Evolutionary conservation across 2,888 invertebrate species (phyloP).

Genomic region (Serrognathus titanus): DNA sequence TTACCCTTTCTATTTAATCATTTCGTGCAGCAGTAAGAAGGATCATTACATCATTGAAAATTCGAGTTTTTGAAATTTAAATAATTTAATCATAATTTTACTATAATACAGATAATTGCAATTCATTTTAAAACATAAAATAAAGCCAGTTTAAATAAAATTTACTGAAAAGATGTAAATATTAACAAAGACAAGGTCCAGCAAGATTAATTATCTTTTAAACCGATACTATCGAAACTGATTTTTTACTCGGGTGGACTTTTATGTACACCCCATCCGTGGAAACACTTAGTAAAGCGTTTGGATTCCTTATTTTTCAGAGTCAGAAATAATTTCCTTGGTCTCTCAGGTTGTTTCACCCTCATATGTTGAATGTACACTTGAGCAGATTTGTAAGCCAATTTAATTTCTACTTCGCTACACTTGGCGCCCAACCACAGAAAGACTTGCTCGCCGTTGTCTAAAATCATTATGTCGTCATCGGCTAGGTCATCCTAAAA

Average conservation of each 20-base stretch:
- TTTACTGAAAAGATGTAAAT: not conserved
- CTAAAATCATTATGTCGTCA: conserved; percentile 99
- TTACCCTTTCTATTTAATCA: no score
- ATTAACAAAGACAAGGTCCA: not conserved
- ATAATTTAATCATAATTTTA: no score
- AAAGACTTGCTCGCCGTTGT: conserved; percentile 97
- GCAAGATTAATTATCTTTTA: not conserved
- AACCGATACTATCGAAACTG: conserved; percentile 1
- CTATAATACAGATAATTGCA: no score
- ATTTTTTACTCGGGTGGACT: conserved; percentile 65
- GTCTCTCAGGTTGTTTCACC: conserved; percentile 87
- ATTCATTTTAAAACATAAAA: no score
- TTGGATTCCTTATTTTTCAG: conserved; percentile 94
- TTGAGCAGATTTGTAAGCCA: conserved; percentile 97
- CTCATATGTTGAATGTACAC: conserved; percentile 97
- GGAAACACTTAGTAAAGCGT: conserved; percentile 96
- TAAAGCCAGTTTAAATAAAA: no score
- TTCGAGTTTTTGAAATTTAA: no score
- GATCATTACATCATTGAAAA: no score
- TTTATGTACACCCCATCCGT: conserved; percentile 95
- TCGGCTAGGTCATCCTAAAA: conserved; percentile 94
- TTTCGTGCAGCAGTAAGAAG: no score
- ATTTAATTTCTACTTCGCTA: conserved; percentile 97
- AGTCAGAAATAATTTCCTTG: conserved; percentile 89
- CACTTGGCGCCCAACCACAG: conserved; percentile 96